Percentiles rank a stretch among this genome's conserved stretches.
Conservation (phyloP, 2,113 vertebrate genomes). For the Leptodactylus fuscus region DNA sequence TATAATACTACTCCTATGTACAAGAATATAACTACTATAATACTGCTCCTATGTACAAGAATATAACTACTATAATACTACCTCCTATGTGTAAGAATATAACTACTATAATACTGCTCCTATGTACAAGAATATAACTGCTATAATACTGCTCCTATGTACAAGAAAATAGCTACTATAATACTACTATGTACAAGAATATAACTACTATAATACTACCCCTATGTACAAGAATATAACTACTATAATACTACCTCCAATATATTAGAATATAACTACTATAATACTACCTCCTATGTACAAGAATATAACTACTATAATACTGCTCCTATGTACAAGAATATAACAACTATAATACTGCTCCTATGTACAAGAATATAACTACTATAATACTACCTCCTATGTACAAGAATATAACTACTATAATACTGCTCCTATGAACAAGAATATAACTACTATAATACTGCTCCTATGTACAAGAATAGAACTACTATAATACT, state of each 20-base stretch:
- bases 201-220: too few species aligned
- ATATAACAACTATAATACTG: neutral
- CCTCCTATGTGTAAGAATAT: neutral
- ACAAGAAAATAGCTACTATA: neutral
- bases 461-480: too few species aligned
- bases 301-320: slow-evolving; percentile 10
- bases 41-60: slow-evolving; percentile 1
- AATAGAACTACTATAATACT: too few species aligned
- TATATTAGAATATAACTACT: too few species aligned
- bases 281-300: too few species aligned
- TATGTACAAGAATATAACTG: neutral
- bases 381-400: neutral
- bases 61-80: slow-evolving; percentile 12
- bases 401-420: too few species aligned
- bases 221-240: too few species aligned
- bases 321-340: neutral
- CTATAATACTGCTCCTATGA: too few species aligned
- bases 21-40: neutral
- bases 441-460: too few species aligned
- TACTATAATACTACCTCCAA: too few species aligned
- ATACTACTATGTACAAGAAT: too few species aligned
- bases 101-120: neutral
- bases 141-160: too few species aligned
- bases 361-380: neutral
- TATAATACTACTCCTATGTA: neutral